Conservation (phyloP, 2,888 invertebrate species). For the Sinhomidia bicolor region DNA sequence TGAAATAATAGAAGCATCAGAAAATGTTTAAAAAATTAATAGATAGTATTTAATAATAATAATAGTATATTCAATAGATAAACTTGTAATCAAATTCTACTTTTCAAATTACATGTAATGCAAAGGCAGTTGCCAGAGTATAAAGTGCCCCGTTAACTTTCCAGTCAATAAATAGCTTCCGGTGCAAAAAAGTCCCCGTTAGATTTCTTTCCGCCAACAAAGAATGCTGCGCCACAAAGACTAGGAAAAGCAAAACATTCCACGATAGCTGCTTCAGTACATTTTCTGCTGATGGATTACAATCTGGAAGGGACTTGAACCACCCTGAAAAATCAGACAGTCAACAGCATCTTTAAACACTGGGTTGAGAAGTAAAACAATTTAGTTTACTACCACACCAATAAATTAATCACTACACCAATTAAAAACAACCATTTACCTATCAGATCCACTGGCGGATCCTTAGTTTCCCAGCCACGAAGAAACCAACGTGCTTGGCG, state of each 20-base stretch:
- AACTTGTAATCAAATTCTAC: no score
- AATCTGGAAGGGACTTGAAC: conserved; percentile 15
- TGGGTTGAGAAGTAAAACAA: background rate
- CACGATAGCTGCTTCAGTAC: background rate
- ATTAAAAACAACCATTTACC: conserved; percentile 14
- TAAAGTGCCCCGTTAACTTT: conserved; percentile 61
- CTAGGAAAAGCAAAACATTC: background rate
- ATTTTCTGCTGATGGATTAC: background rate
- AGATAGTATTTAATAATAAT: no score
- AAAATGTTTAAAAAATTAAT: no score
- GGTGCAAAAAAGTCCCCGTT: conserved; percentile 47
- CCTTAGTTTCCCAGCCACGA: background rate
- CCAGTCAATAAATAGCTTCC: conserved; percentile 61
- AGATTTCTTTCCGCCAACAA: conserved; percentile 54
- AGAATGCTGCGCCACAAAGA: conserved; percentile 54
- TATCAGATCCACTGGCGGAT: background rate
- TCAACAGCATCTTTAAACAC: background rate
- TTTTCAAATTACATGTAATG: conserved; percentile 36
- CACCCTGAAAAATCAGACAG: conserved; percentile 40
- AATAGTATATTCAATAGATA: no score
- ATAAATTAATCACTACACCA: background rate
- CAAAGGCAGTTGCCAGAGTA: conserved; percentile 50
- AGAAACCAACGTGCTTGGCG: conserved; percentile 56
- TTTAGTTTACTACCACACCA: background rate
- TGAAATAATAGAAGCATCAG: conserved; percentile 20